phyloP scores from a whole-genome alignment of 2,888 invertebrate species.

The Anarsia innoxiella region DNA sequence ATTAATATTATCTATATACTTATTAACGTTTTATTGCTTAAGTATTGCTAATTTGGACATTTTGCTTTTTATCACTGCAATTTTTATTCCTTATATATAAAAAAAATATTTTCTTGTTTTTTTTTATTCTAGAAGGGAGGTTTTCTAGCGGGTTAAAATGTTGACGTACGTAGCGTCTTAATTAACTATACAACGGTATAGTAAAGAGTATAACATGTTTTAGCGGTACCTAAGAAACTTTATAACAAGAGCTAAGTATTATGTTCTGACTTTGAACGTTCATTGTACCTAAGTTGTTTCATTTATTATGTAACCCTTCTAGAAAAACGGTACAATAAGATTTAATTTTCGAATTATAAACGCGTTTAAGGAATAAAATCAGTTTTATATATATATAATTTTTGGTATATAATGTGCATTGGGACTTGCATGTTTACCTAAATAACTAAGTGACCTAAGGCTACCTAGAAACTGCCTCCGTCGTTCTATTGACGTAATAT shows the following conservation, averaged over 20 bases:
- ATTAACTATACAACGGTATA: not conserved
- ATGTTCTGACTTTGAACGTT: not conserved
- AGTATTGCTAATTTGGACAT: slow-evolving; percentile 56
- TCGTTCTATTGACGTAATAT: slow-evolving; percentile 17
- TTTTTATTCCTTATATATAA: slow-evolving; percentile 2
- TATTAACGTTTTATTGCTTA: slow-evolving; percentile 31
- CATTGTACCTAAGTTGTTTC: no score
- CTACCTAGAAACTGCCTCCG: not conserved
- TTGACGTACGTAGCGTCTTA: no score
- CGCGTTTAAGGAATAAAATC: no score
- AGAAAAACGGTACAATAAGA: no score
- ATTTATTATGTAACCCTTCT: no score
- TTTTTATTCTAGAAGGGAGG: slow-evolving; percentile 2
- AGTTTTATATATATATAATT: no score
- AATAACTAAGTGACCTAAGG: not conserved
- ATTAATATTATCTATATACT: slow-evolving; percentile 10
- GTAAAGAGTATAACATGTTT: not conserved
- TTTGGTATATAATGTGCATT: not conserved
- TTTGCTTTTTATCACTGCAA: slow-evolving; percentile 22
- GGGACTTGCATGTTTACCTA: not conserved
- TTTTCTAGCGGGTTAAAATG: no score
- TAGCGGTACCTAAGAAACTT: not conserved
- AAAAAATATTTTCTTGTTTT: slow-evolving; percentile 1
- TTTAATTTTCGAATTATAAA: no score
- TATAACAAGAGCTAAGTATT: not conserved